Evolutionary conservation across 2,888 invertebrate species (phyloP), one percentile per base, ranked within the genome.

Genomic region (Galeruca laticollis): DNA sequence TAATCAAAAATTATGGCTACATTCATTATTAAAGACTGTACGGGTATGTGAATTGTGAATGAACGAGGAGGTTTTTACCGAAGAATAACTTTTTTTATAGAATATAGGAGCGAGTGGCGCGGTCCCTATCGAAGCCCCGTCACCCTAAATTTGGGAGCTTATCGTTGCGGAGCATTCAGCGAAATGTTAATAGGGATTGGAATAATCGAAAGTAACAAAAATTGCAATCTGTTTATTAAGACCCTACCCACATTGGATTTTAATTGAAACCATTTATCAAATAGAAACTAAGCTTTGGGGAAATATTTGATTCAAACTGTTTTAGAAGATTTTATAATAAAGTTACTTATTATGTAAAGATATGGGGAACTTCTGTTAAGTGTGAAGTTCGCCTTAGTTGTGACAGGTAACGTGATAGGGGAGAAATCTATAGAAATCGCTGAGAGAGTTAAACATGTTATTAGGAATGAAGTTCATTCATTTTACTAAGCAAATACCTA

Each of bases 1-100:
- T 54, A 59, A 68, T 65, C 71, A 47, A 65, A 68, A 69, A 71
- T 69, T 66, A 69, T 69, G 43, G 56, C 18, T 35, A 51, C 35
- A 66, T 66, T 70, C 57, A 66, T 62, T 60, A 65, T 43, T 43
- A 18, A 57, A 33, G 37, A 43, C 68, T 52, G 59, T 6, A 21
- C 51, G 11, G 11, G n/a, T 8, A 11, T 1, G 0, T 5, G 43
- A 0, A 43, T 11, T n/a, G n/a, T n/a, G n/a, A n/a, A n/a, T n/a
- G n/a, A n/a, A n/a, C n/a, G n/a, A n/a, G n/a, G n/a, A n/a, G n/a
- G n/a, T n/a, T n/a, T n/a, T n/a, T n/a, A n/a, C n/a, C n/a, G n/a
- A n/a, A n/a, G n/a, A n/a, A n/a, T n/a, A n/a, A n/a, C n/a, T 20
- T 35, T 59, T 15, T 60, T 40, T 31, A n/a, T 15, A 60, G 43